These are phyloP conservation scores for Cryptotis parvus DNA, from an alignment of 2,113 vertebrate genomes.

Conservation along the genomic window DNA sequence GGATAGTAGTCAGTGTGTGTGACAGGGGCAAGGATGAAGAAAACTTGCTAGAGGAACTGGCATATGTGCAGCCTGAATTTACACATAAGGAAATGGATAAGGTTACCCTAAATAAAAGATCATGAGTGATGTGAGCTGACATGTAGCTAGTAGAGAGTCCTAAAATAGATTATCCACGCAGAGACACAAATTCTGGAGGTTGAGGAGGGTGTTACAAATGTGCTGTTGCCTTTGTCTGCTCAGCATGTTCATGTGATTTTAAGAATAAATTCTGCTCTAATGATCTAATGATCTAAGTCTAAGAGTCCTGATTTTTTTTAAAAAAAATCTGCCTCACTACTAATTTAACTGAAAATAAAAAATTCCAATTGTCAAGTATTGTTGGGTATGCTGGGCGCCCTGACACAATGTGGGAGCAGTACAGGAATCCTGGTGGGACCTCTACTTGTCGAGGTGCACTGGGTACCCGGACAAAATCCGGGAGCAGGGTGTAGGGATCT, in stretches of 20 bases:
- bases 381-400: no score
- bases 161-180: not conserved
- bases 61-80: not conserved
- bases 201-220: not conserved
- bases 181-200: not conserved
- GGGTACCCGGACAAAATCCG: no score
- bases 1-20: not conserved
- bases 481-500: no score
- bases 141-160: not conserved
- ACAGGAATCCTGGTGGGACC: no score
- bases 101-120: not conserved
- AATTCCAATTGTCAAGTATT: not conserved
- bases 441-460: no score
- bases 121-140: not conserved
- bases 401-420: no score
- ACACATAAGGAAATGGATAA: not conserved
- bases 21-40: not conserved
- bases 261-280: not conserved
- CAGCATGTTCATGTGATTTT: not conserved
- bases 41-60: not conserved
- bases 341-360: conserved; percentile 21
- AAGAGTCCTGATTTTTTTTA: not conserved
- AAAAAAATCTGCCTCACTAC: not conserved
- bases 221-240: not conserved
- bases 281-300: not conserved